Base-by-base conservation (phyloP, 2,797 vertebrate genomes). In the Clamator glandarius region DNA sequence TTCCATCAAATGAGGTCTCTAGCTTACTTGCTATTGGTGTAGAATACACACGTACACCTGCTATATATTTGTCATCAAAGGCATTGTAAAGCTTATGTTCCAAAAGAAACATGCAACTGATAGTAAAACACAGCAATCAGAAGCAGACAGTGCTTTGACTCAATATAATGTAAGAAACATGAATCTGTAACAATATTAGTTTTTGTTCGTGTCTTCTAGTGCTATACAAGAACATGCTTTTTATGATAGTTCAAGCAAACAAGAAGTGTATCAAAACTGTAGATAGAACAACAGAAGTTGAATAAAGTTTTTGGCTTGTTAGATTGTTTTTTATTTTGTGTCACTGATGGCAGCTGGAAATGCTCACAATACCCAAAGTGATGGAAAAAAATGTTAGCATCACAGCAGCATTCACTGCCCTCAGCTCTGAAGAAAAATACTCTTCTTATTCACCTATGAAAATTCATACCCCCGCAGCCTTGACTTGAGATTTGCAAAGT, bases 91-190 rank as follows among this genome's bases (percentile, higher is more conserved):
- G 73, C 69, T 95, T 88, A 68, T 91, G 92, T 89, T 96, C 89
- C 76, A 91, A 89, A 93, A 87, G 69, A 96, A 95, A 86, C 73
- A 78, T 11, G 69, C 52, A 92, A 92, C 92, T 91, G 92, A 93
- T n/a, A 95, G 82, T 55, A 96, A 96, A 96, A 96, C 94, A 96
- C 67, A 86, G 95, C 95, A 92, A 91, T 94, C 87, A 93, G 95
- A 95, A 94, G 73, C 91, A 94, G 87, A 68, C 79, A 93, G 84
- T 52, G 67, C 73, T 92, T 95, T 92, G 89, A 83, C 78, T 94
- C 94, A 87, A 90, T 91, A 79, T 33, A 74, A 89, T 89, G 80
- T 57, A 93, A 92, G 79, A 95, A 85, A 85, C 91, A 95, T 89
- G 84, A 93, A 89, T 89, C 86, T 85, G 35, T 73, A 85, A 91